phyloP scores from a whole-genome alignment of 2,888 invertebrate species.

The Augochlorella aurata region DNA sequence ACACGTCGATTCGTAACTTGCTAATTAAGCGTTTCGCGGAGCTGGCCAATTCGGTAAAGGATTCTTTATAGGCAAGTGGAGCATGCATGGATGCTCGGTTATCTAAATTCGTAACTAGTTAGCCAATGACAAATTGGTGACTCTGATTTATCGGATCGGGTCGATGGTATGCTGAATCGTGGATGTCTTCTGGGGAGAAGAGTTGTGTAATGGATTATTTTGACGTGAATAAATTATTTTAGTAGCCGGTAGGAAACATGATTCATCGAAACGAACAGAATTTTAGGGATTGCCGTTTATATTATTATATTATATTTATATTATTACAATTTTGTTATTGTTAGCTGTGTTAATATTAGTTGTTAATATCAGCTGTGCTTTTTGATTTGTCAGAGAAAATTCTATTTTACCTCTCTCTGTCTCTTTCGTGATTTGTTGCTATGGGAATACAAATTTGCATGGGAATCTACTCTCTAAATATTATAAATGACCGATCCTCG shows the following conservation, averaged over 20 bases:
- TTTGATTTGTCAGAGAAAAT: too few relatives aligned
- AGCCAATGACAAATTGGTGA: background rate
- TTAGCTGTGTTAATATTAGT: too few relatives aligned
- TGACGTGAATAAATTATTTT: too few relatives aligned
- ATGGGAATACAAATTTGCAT: background rate
- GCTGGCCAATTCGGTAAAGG: background rate
- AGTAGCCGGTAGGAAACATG: too few relatives aligned
- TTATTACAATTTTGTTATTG: too few relatives aligned
- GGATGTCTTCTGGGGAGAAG: too few relatives aligned
- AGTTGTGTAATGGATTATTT: too few relatives aligned
- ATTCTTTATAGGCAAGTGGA: background rate
- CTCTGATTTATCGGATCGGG: too few relatives aligned
- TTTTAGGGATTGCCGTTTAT: too few relatives aligned
- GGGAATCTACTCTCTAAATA: background rate
- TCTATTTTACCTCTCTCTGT: background rate
- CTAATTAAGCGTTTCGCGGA: slow-evolving; percentile 7
- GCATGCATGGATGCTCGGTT: background rate
- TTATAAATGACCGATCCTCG: background rate
- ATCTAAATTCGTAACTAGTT: background rate
- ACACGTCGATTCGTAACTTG: background rate
- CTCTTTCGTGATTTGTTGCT: background rate
- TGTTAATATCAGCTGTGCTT: too few relatives aligned
- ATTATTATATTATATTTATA: too few relatives aligned
- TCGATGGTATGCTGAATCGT: background rate
- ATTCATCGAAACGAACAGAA: too few relatives aligned